A percentile compares a stretch with the other conserved stretches of the same genome.
These are phyloP conservation scores for Nomada fabriciana DNA, from an alignment of 2,888 invertebrate species.

Conservation along the genomic window DNA sequence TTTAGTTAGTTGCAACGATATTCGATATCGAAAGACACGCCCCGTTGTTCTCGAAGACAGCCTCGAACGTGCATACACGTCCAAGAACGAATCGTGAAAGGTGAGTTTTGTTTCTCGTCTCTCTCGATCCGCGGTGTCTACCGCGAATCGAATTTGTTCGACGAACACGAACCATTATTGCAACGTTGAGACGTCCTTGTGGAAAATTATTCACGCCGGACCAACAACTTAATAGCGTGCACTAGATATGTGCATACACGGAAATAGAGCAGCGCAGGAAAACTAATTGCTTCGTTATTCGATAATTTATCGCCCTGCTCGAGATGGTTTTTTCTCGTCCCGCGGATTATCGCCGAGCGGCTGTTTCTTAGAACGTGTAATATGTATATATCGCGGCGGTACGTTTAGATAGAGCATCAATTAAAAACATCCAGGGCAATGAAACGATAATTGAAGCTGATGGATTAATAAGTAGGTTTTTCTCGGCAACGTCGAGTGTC, in stretches of 20 bases:
- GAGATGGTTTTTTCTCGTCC: background rate
- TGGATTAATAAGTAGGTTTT: constrained; percentile 54
- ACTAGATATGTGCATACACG: background rate
- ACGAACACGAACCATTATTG: too few relatives aligned
- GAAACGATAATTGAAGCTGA: constrained; percentile 21
- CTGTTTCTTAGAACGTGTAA: background rate
- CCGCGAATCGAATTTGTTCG: too few relatives aligned
- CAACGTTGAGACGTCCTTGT: background rate
- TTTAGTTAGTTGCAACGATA: too few relatives aligned
- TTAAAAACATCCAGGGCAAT: constrained; percentile 13
- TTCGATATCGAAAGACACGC: too few relatives aligned
- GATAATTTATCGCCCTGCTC: background rate
- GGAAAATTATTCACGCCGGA: background rate
- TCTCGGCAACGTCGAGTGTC: background rate
- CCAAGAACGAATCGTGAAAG: too few relatives aligned
- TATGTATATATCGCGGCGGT: background rate
- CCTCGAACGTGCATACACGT: too few relatives aligned
- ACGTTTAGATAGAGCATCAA: constrained; percentile 36
- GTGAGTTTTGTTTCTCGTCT: too few relatives aligned
- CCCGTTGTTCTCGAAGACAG: too few relatives aligned
- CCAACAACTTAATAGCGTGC: background rate
- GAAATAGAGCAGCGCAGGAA: background rate
- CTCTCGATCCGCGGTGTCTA: too few relatives aligned
- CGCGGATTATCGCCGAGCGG: background rate
- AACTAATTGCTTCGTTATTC: background rate